Evolutionary conservation across 1,140 invertebrate species (phyloP), one percentile per base, ranked within the genome.

Genomic region (Pomacea maculata): DNA sequence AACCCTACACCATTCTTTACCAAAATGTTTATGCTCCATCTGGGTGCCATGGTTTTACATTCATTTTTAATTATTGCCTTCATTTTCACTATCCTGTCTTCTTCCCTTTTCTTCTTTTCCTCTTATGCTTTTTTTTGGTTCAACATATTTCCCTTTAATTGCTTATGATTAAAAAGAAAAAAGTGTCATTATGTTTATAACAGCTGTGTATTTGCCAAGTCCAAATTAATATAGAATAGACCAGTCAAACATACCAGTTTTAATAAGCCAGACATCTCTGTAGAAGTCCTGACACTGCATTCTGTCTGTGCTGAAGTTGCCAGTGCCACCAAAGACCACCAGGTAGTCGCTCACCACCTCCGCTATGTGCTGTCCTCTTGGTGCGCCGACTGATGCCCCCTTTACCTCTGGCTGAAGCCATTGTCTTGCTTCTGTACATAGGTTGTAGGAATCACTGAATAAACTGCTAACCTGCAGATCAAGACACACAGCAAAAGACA

Each of bases 321-420:
- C 80, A 3, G 90, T 89, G 15, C 90, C 90, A 54, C 90, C 90
- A 86, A 86, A 90, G 71, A 91, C 61, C 8, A 91, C 84, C 15
- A 91, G 55, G 4, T 81, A 34, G 57, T 90, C 84, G 4, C 86
- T 81, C 45, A 89, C 85, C 25, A 74, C 84, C 15, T 86, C 86
- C 54, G 88, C 86, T 29, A 77, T 73, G 79, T 90, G 89, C 70
- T 87, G 86, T 6, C 90, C 89, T 63, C 90, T 84, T 14, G 84
- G 85, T 29, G 78, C 55, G 8, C 86, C 86, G 55, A 87, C n/a
- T 34, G 77, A 21, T 61, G n/a, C 88, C 81, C 65, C 88, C 88
- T 65, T 65, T 74, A 54, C 86, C 52, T 55, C 80, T 14, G 87
- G 86, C 82, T 89, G 87, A 34, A 88, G 57, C 90, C 90, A 91